Evolutionary conservation across 2,113 vertebrate species (phyloP).

Genomic region (Serilophus lunatus): DNA sequence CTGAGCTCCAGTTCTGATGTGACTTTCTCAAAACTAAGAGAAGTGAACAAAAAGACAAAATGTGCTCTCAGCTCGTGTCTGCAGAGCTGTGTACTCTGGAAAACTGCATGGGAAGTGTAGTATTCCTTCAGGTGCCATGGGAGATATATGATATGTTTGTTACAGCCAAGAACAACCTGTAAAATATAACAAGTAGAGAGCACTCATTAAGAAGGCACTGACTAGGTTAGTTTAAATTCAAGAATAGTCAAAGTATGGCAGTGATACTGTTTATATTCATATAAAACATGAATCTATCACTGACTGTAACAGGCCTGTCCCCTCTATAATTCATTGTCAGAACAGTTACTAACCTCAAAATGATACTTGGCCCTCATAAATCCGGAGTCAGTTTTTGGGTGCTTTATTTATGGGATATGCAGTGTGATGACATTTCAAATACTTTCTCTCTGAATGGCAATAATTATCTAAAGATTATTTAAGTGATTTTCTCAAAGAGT

Average conservation of each 20-base stretch:
- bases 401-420: slow-evolving; percentile 15
- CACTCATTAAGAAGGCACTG: not conserved
- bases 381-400: not conserved
- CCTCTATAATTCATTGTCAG: not conserved
- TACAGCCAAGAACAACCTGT: not conserved
- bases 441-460: not conserved
- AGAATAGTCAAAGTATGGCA: not conserved
- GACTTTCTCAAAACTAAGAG: not conserved
- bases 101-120: accelerated
- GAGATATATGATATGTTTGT: not conserved
- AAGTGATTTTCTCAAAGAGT: not conserved
- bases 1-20: not conserved
- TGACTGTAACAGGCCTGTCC: not conserved
- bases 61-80: not conserved
- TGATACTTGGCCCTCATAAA: not conserved
- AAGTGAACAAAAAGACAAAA: not conserved
- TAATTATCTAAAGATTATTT: not conserved
- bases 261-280: not conserved
- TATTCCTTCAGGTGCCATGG: not conserved
- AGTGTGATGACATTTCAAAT: not conserved
- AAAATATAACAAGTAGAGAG: not conserved
- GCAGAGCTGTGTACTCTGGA: not conserved
- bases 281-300: not conserved
- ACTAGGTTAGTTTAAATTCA: not conserved
- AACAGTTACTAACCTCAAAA: not conserved